phyloP scores from a whole-genome alignment of 2,888 invertebrate species.

The Stenichneumon culpator region DNA sequence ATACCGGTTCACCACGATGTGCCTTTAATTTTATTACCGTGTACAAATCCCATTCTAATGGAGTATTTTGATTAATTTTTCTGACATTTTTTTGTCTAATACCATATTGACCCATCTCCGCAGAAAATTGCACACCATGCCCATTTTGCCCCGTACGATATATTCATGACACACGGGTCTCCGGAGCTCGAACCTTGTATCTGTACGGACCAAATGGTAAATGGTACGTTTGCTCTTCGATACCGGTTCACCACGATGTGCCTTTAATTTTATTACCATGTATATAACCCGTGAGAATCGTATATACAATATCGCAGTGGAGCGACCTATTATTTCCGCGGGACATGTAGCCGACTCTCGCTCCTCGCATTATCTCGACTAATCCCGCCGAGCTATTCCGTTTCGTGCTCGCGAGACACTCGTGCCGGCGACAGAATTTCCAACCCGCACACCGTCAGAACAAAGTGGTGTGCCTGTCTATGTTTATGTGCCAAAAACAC shows the following conservation, averaged over 20 bases:
- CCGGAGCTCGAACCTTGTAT: not conserved
- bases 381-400: slow-evolving; percentile 52
- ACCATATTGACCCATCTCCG: too few species aligned
- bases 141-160: too few species aligned
- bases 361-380: slow-evolving; percentile 50
- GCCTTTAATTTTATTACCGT: not conserved
- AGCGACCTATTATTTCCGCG: slow-evolving; percentile 12
- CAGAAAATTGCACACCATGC: too few species aligned
- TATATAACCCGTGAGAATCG: not conserved
- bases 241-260: not conserved
- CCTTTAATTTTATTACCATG: not conserved
- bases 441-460: slow-evolving; percentile 16
- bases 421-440: slow-evolving; percentile 28
- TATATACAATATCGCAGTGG: not conserved
- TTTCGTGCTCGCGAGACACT: slow-evolving; percentile 45
- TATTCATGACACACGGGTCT: not conserved
- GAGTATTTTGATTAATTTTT: too few species aligned
- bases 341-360: slow-evolving; percentile 28
- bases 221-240: not conserved
- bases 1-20: not conserved
- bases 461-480: slow-evolving; percentile 1
- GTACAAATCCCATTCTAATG: too few species aligned
- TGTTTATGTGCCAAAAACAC: not conserved
- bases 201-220: not conserved
- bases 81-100: too few species aligned